A percentile compares a stretch with the other conserved stretches of the same genome.
Evolutionary conservation across 2,797 vertebrate genomes (phyloP).

Genomic region (Helostoma temminkii): DNA sequence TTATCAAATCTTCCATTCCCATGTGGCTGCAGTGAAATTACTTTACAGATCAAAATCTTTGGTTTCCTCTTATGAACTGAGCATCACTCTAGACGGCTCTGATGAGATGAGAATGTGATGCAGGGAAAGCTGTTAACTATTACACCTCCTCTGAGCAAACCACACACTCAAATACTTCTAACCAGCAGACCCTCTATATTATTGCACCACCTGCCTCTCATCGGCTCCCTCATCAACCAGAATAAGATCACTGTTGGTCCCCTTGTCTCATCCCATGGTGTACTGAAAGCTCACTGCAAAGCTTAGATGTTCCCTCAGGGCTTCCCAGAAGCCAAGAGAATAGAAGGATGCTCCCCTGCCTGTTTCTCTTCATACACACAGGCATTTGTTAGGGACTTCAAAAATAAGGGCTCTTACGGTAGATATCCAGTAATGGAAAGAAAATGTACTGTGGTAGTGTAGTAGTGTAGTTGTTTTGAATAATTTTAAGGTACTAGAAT

Average conservation of each 20-base stretch:
- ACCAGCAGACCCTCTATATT: slow-evolving; percentile 44
- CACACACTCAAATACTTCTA: slow-evolving; percentile 34
- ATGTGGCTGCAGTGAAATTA: slow-evolving; percentile 30
- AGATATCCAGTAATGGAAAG: neutral
- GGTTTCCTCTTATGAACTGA: slow-evolving; percentile 51
- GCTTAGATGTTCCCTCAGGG: slow-evolving; percentile 55
- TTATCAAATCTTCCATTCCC: slow-evolving; percentile 31
- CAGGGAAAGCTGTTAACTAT: slow-evolving; percentile 61
- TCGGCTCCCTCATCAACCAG: slow-evolving; percentile 66
- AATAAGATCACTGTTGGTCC: slow-evolving; percentile 70
- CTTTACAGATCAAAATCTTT: slow-evolving; percentile 38
- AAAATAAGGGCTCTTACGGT: neutral
- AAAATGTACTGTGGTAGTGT: neutral
- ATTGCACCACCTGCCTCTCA: slow-evolving; percentile 62
- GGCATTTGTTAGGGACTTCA: no score
- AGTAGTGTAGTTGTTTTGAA: no score
- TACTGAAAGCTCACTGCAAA: slow-evolving; percentile 48
- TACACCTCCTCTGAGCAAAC: slow-evolving; percentile 58
- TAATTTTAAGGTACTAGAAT: neutral
- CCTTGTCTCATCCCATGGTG: slow-evolving; percentile 49
- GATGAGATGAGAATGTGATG: slow-evolving; percentile 56
- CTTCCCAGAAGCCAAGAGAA: slow-evolving; percentile 46
- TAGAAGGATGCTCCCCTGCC: slow-evolving; percentile 49
- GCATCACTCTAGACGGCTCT: slow-evolving; percentile 51
- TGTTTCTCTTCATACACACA: slow-evolving; percentile 12